phyloP scores from a whole-genome alignment of 2,797 vertebrate genomes.

The Molossus alvarezi region DNA sequence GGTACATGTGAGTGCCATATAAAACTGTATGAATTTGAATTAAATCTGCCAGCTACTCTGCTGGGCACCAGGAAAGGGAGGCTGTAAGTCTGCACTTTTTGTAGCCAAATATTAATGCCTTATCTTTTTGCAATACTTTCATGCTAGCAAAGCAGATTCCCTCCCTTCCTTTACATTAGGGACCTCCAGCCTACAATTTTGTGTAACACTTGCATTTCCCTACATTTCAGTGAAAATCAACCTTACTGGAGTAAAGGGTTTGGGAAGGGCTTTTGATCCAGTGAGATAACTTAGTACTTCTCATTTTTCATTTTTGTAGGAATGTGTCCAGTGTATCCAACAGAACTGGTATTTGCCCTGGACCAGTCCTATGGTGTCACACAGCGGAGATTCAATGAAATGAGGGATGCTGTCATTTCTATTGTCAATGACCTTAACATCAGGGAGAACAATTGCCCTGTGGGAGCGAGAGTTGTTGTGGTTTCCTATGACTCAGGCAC shows the following conservation, averaged over 20 bases:
- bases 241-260: background rate
- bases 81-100: background rate
- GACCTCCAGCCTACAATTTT: background rate
- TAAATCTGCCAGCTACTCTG: background rate
- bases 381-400: slow-evolving; percentile 88
- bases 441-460: slow-evolving; percentile 91
- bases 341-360: slow-evolving; percentile 93
- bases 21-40: background rate
- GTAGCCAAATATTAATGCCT: background rate
- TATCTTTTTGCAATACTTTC: background rate
- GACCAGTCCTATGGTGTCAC: slow-evolving; percentile 91
- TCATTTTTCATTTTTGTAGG: slow-evolving; percentile 82
- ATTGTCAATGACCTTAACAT: slow-evolving; percentile 89
- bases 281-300: background rate
- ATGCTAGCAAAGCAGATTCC: background rate
- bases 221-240: background rate
- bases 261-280: background rate
- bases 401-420: slow-evolving; percentile 86
- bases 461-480: slow-evolving; percentile 91
- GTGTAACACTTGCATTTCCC: background rate
- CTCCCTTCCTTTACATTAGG: background rate
- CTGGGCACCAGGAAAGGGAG: background rate
- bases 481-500: slow-evolving; percentile 89
- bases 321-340: slow-evolving; percentile 91
- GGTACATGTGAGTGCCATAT: background rate